Evolutionary conservation across 2,888 invertebrate genomes (phyloP).

Genomic region (Caprella mutica): DNA sequence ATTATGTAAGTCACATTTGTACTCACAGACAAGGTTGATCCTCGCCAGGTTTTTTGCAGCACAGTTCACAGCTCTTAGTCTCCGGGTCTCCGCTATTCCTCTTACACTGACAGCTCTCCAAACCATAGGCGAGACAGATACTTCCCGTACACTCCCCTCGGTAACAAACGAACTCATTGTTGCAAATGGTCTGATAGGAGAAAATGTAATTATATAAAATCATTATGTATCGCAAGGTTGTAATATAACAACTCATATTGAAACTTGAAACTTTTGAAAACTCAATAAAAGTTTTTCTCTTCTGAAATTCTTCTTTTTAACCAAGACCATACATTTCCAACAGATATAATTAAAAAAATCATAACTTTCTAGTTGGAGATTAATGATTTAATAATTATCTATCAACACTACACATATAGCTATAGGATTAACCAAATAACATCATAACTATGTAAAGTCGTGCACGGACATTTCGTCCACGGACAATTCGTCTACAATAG

Average conservation of each 20-base stretch:
- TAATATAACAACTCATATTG: background rate
- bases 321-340: no score
- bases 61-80: slow-evolving; percentile 82
- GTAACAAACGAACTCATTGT: slow-evolving; percentile 92
- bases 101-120: slow-evolving; percentile 90
- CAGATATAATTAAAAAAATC: no score
- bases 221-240: background rate
- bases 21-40: slow-evolving; percentile 61
- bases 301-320: no score
- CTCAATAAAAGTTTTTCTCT: background rate
- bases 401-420: no score
- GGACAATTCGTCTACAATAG: no score
- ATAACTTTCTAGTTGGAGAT: no score
- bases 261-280: background rate
- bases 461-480: no score
- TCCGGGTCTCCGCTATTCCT: slow-evolving; percentile 64
- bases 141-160: slow-evolving; percentile 96
- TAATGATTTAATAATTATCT: no score
- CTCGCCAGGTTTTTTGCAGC: slow-evolving; percentile 75
- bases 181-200: slow-evolving; percentile 61
- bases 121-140: slow-evolving; percentile 90
- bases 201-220: background rate
- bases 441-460: no score
- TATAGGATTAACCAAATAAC: no score
- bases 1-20: no score